Evolutionary conservation across 1,140 invertebrate species (phyloP), one percentile per base, ranked within the genome.

Genomic region (Melipona quadrifasciata): DNA sequence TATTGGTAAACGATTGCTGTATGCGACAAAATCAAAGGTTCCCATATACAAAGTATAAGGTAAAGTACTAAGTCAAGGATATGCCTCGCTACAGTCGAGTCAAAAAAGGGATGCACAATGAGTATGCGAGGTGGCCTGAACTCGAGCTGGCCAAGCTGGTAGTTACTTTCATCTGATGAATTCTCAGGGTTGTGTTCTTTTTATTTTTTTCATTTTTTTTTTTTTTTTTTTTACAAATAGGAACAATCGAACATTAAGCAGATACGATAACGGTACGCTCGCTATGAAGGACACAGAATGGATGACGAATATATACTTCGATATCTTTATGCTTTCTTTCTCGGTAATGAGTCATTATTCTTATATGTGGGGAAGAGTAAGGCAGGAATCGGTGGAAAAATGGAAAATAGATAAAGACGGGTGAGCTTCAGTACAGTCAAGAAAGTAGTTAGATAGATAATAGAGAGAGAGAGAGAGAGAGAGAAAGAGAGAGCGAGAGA

Each of bases 41-140:
- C 81, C 84, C 88, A 92, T 87, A 64, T 87, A 81, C 39, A 79
- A 68, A 90, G 75, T 70, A 61, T 27, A 31, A 31, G 51, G 55
- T 70, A 71, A 67, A 88, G 67, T 84, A 86, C 86, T 82, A 89
- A 92, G 89, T 92, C 83, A 91, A 92, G 89, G 87, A 92, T 91
- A 90, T 91, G 93, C 92, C 93, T 94, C 91, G 93, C 93, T 94
- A 92, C 91, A 89, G 90, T 92, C 89, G 90, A 92, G 85, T 92
- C 87, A 92, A 92, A 92, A 91, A 90, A 91, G 93, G 93, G 94
- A 95, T 95, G 94, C 94, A 95, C 94, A 95, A 95, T 95, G 94
- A 95, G 92, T 94, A 95, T 95, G 94, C 94, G 93, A 94, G 92
- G 92, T 94, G 81, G 91, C 91, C 86, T 91, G 85, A 90, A 80